Evolutionary conservation across 2,797 vertebrate species (phyloP), one percentile per base, ranked within the genome.

Genomic region (Phalanger gymnotis): DNA sequence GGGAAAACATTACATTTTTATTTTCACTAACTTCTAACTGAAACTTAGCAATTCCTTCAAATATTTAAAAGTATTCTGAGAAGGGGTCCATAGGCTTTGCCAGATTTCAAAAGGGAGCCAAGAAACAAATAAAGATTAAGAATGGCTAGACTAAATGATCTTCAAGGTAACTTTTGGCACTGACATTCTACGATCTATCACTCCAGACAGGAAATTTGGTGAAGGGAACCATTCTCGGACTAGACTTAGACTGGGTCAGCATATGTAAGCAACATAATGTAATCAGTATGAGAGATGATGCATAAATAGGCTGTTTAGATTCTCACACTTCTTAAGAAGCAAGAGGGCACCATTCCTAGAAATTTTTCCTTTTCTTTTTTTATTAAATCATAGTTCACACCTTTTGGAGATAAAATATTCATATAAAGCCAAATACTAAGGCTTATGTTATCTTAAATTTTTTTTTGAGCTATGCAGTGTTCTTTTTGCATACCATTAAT

Each of bases 291-390:
- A 98, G 97, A 96, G 97, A 98, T 94, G 97, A 96, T 97, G 98
- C 97, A 98, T 98, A 98, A 99, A 98, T 98, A 98, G 98, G 98
- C 98, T 98, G 98, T 98, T 98, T 98, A 97, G 98, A 98, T 98
- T 98, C 97, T 98, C 97, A 98, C 97, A 98, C 94, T 97, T 98
- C 97, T 98, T 98, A 98, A 98, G 98, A 98, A 97, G 97, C 98
- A 98, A 98, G 97, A 99, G 97, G 98, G 97, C 97, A 98, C 95
- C 93, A 98, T 98, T 98, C 97, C 97, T 98, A 98, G 98, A 98
- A 98, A 61, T 98, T 97, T 96, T 98, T 97, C 96, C 92, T 97
- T 98, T 96, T 96, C 93, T 97, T 90, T 92, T 96, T 96, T 90
- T 93, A 53, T 96, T 96, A 92, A 96, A 90, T 27, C 95, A 96